These are phyloP conservation scores for Phalacrocorax aristotelis DNA, from an alignment of 2,113 vertebrate species.

Conservation along the genomic window DNA sequence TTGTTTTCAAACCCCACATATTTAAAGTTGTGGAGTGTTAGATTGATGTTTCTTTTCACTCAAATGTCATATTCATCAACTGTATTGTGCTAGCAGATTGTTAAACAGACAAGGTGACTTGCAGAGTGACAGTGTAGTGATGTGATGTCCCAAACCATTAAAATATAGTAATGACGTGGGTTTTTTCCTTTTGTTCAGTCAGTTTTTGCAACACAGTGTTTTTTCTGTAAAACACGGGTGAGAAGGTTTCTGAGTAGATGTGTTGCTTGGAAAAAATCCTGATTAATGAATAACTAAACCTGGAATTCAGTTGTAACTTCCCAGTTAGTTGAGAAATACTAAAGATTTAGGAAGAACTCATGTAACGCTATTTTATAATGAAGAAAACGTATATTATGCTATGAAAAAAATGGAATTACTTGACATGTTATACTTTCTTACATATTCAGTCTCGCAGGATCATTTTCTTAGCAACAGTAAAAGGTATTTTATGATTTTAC, in stretches of 20 bases:
- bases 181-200: conserved; percentile 15
- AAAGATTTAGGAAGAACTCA: neutral
- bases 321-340: neutral
- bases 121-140: conserved; percentile 24
- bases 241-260: neutral
- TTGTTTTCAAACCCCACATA: conserved; percentile 53
- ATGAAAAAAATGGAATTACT: neutral
- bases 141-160: conserved; percentile 51
- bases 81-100: conserved; percentile 33
- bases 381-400: neutral
- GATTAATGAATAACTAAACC: neutral
- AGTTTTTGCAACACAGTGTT: neutral
- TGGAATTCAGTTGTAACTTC: neutral
- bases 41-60: conserved; percentile 57
- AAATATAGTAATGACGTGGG: neutral
- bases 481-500: conserved; percentile 21
- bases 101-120: conserved; percentile 61
- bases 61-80: conserved; percentile 54
- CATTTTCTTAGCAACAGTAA: neutral
- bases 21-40: conserved; percentile 38
- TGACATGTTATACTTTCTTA: neutral
- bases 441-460: neutral
- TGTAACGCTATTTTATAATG: neutral
- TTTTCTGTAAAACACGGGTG: conserved; percentile 1
- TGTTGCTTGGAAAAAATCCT: neutral